Base-by-base conservation (phyloP, 2,797 vertebrate genomes). In the Tachyglossus aculeatus region DNA sequence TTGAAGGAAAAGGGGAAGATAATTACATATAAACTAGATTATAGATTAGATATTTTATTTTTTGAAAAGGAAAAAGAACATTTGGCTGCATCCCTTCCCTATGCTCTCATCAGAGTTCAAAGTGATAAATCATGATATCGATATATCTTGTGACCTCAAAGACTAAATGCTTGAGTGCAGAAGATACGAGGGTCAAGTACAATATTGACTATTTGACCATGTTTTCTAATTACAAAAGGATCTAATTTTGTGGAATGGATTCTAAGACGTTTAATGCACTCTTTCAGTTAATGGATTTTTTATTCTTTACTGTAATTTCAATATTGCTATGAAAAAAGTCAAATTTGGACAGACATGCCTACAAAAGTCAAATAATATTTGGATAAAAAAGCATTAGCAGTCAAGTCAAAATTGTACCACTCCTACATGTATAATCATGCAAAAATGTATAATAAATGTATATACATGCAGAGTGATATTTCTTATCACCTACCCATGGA, bases 351-450 rank as follows among this genome's bases (percentile, higher is more conserved):
- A 56, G 48, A 69, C 0, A 0, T 25, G 59, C 71, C 66, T 53
- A 67, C 38, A 60, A 24, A 6, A 64, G 38, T 74, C 40, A 65
- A 77, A 67, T 44, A 67, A 13, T 2, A 61, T 51, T 77, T 56
- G 66, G 72, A 83, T 36, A 71, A 24, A 8, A 13, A 61, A 38
- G 37, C 75, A 90, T 74, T 64, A 74, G 85, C 27, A 88, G 88
- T 91, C 89, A 89, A 94, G 93, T 94, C 93, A 94, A 94, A 91
- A 93, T 93, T 94, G 93, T 94, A 94, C 93, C 88, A 92, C 92
- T 93, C 88, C 89, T 91, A 91, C 91, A 93, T 88, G 92, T 91
- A 91, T 90, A 92, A 86, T 92, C 94, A 94, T 94, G 94, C 94
- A 94, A 88, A 88, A 90, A 90, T 82, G 78, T 88, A 82, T 87